Percentiles rank a stretch among this genome's conserved stretches.
Evolutionary conservation across 2,113 vertebrate genomes (phyloP).

Genomic region (Arothron firmamentum): DNA sequence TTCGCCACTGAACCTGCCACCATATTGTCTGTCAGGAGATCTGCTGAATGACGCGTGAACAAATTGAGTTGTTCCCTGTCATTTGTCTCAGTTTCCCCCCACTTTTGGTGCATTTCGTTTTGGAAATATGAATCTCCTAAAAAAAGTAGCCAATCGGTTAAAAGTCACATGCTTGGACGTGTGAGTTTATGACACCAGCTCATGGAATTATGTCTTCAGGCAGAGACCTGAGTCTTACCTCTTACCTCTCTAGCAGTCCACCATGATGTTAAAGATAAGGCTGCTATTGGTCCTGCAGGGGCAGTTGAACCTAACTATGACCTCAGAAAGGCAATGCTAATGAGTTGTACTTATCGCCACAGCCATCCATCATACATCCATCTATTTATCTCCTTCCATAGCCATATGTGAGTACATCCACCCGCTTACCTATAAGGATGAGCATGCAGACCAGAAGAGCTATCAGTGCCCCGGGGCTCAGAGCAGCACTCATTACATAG

Average conservation of each 20-base stretch:
- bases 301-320: slow-evolving; percentile 20
- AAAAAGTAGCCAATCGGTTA: slow-evolving; percentile 53
- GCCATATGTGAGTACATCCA: slow-evolving; percentile 8
- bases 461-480: slow-evolving; percentile 94
- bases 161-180: slow-evolving; percentile 26
- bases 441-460: slow-evolving; percentile 92
- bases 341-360: slow-evolving; percentile 17
- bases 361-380: slow-evolving; percentile 12
- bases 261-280: slow-evolving; percentile 4
- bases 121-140: slow-evolving; percentile 45
- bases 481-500: slow-evolving; percentile 83
- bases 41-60: slow-evolving; percentile 30
- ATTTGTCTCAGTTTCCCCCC: slow-evolving; percentile 11
- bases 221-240: slow-evolving; percentile 3
- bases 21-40: slow-evolving; percentile 26
- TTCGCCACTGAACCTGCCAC: slow-evolving; percentile 22
- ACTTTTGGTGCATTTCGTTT: slow-evolving; percentile 17
- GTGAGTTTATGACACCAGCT: slow-evolving; percentile 14
- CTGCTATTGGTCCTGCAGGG: slow-evolving; percentile 10
- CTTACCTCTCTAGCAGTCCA: slow-evolving; percentile 8
- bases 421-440: slow-evolving; percentile 90
- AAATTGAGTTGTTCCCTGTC: slow-evolving; percentile 50
- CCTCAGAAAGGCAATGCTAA: slow-evolving; percentile 19
- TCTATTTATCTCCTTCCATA: slow-evolving; percentile 72
- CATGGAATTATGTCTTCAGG: background rate